These are phyloP conservation scores for Heliconius nattereri DNA, from an alignment of 1,140 invertebrate genomes.

Conservation along the genomic window DNA sequence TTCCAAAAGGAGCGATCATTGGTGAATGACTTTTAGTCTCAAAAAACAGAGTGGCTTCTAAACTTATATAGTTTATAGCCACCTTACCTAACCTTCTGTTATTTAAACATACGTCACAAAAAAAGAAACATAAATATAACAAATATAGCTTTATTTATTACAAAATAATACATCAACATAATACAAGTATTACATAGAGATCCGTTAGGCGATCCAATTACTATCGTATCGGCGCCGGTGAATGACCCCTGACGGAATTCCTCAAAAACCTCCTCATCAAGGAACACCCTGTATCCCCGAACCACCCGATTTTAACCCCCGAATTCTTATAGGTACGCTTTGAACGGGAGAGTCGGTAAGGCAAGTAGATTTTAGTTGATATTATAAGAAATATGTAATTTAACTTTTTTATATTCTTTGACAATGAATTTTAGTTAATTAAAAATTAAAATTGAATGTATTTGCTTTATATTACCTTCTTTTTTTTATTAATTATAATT, in stretches of 20 bases:
- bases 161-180: not conserved
- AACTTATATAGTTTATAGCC: too few relatives aligned
- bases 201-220: conserved; percentile 61
- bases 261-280: conserved; percentile 80
- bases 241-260: conserved; percentile 73
- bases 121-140: too few relatives aligned
- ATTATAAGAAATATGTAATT: not conserved
- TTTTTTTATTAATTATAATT: too few relatives aligned
- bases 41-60: too few relatives aligned
- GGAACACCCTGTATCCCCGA: conserved; percentile 66
- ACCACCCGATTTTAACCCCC: conserved; percentile 70
- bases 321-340: conserved; percentile 67
- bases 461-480: too few relatives aligned
- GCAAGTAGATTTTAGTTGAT: conserved; percentile 22
- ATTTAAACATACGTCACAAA: too few relatives aligned
- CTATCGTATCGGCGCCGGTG: conserved; percentile 76
- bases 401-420: not conserved
- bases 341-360: conserved; percentile 26
- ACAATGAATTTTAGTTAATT: not conserved
- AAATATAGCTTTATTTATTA: not conserved
- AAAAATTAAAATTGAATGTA: not conserved
- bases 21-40: too few relatives aligned
- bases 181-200: conserved; percentile 11
- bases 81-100: too few relatives aligned
- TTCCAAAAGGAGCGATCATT: too few relatives aligned